phyloP scores from a whole-genome alignment of 64 coral and sea anemone genomes.

The Stylophora pistillata region DNA sequence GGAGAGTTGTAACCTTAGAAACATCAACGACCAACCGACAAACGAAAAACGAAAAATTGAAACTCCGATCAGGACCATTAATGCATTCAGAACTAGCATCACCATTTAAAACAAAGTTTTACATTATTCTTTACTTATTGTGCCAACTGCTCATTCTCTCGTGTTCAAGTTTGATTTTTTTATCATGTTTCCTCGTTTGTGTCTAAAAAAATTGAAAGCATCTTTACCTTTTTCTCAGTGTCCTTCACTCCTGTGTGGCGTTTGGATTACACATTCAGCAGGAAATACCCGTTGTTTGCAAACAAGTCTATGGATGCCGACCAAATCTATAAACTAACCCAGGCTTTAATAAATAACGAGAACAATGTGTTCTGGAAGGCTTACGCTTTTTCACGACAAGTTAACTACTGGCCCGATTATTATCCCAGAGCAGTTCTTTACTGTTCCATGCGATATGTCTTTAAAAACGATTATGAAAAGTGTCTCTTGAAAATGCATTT shows the following conservation, averaged over 20 bases:
- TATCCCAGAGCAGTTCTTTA: not conserved
- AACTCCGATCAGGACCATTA: no score
- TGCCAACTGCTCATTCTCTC: no score
- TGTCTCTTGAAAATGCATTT: not conserved
- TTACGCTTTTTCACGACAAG: not conserved
- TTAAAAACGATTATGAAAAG: not conserved
- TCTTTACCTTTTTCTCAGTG: not conserved
- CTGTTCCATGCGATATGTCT: not conserved
- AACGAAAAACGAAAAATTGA: no score
- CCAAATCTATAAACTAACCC: not conserved
- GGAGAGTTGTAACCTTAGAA: no score
- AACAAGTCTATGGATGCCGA: constrained; percentile 11
- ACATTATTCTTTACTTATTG: no score
- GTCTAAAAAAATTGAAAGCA: not conserved
- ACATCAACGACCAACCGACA: no score
- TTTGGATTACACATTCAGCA: constrained; percentile 31
- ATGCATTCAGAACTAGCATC: no score
- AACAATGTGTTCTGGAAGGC: not conserved
- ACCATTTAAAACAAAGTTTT: no score
- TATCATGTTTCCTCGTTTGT: not conserved
- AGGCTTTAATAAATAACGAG: not conserved
- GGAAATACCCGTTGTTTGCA: not conserved
- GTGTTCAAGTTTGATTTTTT: not conserved
- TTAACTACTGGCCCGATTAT: not conserved
- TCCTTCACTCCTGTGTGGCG: constrained; percentile 25